Evolutionary conservation across 1,140 invertebrate genomes (phyloP), one percentile per base, ranked within the genome.

Genomic region (Aphidius gifuensis): DNA sequence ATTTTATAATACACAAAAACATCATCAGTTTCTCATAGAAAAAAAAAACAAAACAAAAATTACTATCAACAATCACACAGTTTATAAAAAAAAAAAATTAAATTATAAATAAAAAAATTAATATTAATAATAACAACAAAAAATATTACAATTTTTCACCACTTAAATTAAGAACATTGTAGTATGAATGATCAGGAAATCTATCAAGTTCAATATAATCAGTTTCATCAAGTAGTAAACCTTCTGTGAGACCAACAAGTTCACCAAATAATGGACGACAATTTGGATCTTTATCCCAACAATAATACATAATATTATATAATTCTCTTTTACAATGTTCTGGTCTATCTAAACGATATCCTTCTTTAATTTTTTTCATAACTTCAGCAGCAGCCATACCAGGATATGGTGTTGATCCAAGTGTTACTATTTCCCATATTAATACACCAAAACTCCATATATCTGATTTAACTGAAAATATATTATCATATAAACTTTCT

Each of bases 221-320:
- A 60, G 92, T 94, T 78, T 96, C 93, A 38, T 91, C 90, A 66
- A 92, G 85, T 6, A 96, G 75, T 9, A 97, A 80, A 62, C 89
- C 87, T 71, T 95, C 93, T 4, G 94, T 81, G 68, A 93, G 83
- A 42, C 84, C 80, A 1, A 93, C 87, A 9, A 93, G 85, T 76
- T 96, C 92, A 1, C 81, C 80, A 73, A 95, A 95, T 7, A 87
- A 85, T 0, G 93, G 93, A 58, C 93, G 77, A 45, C 89, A 84
- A 9, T 86, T 85, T 2, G 91, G 85, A 71, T 93, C 88, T 38
- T 90, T 88, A 61, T 92, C 90, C 93, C 93, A 96, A 72, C 93
- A 95, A 71, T 95, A 95, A 73, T 91, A 94, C 92, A 95, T 95
- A 48, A 95, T 93, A 69, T 95, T 95, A 77, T 94, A 96, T 1